A percentile compares a stretch with the other conserved stretches of the same genome.
phyloP scores from a whole-genome alignment of 2,888 invertebrate genomes.

The Netelia inedita region DNA sequence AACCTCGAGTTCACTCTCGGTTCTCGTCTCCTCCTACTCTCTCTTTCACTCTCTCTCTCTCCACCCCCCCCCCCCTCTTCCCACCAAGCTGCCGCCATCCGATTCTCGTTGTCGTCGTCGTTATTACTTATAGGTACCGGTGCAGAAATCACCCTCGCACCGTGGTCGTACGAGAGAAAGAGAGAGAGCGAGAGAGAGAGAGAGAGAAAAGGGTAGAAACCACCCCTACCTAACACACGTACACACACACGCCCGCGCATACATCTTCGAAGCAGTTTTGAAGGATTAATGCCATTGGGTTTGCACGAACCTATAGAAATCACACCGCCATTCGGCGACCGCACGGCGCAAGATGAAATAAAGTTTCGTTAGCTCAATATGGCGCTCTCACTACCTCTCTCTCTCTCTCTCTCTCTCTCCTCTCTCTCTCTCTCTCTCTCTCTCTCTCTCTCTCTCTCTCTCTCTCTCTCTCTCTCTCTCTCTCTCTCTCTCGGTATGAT shows the following conservation, averaged over 20 bases:
- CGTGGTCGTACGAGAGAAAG: neutral
- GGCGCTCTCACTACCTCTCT: conserved; percentile 57
- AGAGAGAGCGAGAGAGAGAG: neutral
- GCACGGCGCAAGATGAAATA: conserved; percentile 70
- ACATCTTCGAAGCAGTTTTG: conserved; percentile 53
- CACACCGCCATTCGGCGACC: conserved; percentile 43
- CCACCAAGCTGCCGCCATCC: conserved; percentile 13
- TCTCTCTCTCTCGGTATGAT: conserved; percentile 73
- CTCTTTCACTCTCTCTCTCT: conserved; percentile 1
- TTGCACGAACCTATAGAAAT: conserved; percentile 39
- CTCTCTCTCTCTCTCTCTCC: no score
- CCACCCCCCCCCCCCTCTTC: no score
- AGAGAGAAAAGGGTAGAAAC: neutral
- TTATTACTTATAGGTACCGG: conserved; percentile 38
- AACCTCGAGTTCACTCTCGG: conserved; percentile 42
- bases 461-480: no score
- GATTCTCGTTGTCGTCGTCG: conserved; percentile 52
- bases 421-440: neutral
- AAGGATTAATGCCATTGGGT: conserved; percentile 63
- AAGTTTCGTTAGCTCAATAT: conserved; percentile 80
- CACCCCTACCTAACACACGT: neutral
- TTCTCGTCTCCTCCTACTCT: conserved; percentile 17
- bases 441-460: conserved; percentile 4
- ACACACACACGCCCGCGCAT: conserved; percentile 34
- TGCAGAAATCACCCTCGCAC: conserved; percentile 31